Percentiles rank a stretch among this genome's conserved stretches.
Conservation (phyloP, 2,888 invertebrate genomes). For the Chrysina gloriosa region DNA sequence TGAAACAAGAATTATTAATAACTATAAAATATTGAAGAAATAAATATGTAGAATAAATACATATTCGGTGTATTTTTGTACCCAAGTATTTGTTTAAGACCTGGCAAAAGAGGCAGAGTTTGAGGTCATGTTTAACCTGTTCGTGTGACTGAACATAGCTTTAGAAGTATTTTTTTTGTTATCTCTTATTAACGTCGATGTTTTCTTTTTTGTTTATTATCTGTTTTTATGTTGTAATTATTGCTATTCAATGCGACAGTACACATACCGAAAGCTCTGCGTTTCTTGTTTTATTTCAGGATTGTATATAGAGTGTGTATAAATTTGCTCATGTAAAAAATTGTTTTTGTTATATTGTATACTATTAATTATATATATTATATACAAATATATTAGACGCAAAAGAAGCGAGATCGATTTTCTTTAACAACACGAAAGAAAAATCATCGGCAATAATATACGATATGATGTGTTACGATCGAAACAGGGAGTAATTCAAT, state of each 20-base stretch:
- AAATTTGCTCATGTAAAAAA: conserved; percentile 66
- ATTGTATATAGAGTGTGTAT: conserved; percentile 63
- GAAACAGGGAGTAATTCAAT: conserved; percentile 20
- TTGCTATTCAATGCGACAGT: conserved; percentile 46
- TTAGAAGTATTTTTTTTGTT: conserved; percentile 34
- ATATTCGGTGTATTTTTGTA: conserved; percentile 67
- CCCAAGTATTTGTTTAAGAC: conserved; percentile 60
- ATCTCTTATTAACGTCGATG: conserved; percentile 10
- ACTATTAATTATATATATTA: conserved; percentile 41
- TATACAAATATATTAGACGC: conserved; percentile 34
- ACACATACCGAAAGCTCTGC: conserved; percentile 45
- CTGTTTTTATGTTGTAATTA: conserved; percentile 18
- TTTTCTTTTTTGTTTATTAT: conserved; percentile 18
- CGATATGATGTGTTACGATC: conserved; percentile 20
- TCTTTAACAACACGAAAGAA: conserved; percentile 12
- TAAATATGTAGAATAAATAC: conserved; percentile 50
- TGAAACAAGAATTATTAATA: conserved; percentile 55
- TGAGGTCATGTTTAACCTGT: conserved; percentile 50
- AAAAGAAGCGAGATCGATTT: conserved; percentile 40
- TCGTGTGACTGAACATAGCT: conserved; percentile 43
- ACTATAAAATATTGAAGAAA: conserved; percentile 38
- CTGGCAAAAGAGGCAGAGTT: conserved; percentile 57
- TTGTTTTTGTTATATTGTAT: conserved; percentile 64
- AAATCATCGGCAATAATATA: conserved; percentile 31
- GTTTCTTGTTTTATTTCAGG: conserved; percentile 54